phyloP scores from a whole-genome alignment of 1,140 invertebrate species.

The Dolichoris vasculosae region DNA sequence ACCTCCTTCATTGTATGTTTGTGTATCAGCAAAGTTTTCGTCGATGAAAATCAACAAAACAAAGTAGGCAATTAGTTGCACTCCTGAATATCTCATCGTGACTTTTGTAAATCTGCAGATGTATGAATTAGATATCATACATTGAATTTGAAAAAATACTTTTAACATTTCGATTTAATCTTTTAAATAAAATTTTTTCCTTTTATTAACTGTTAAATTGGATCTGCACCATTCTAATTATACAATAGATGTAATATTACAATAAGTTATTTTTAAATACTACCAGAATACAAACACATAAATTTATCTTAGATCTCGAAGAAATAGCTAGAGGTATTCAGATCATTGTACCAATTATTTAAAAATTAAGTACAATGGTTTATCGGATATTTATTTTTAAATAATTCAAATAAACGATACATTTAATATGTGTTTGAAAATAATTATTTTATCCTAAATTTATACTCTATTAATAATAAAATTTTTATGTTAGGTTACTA shows the following conservation, averaged over 20 bases:
- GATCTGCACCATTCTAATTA: constrained; percentile 26
- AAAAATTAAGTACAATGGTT: background rate
- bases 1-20: constrained; percentile 9
- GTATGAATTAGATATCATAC: background rate
- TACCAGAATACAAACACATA: constrained; percentile 6
- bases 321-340: constrained; percentile 1
- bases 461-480: background rate
- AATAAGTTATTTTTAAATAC: constrained; percentile 32
- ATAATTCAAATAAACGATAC: background rate
- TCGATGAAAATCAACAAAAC: background rate
- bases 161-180: background rate
- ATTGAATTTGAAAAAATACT: background rate
- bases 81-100: constrained; percentile 22
- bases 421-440: background rate
- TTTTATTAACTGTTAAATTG: background rate
- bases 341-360: constrained; percentile 26
- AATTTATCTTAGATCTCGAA: constrained; percentile 29
- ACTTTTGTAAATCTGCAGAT: constrained; percentile 30
- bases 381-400: background rate
- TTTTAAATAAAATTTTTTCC: background rate
- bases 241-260: background rate
- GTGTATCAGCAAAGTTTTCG: background rate
- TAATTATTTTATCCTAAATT: background rate
- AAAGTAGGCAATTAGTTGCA: constrained; percentile 7
- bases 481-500: background rate